Base-by-base conservation (phyloP, 2,888 invertebrate genomes). In the Brenthis ino region DNA sequence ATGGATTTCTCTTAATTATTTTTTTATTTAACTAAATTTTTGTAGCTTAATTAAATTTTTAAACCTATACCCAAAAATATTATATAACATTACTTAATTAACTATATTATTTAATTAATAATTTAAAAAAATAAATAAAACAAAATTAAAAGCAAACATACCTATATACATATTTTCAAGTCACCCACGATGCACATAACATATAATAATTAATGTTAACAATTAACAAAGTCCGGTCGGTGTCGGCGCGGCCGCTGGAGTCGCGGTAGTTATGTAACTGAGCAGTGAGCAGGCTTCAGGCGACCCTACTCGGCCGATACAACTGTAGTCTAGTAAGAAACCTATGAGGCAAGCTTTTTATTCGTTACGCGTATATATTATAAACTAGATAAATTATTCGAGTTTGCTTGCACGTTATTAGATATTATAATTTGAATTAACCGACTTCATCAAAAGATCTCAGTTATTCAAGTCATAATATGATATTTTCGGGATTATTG, bases 131-230 rank as follows among this genome's bases (percentile, higher is more conserved):
- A 33, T 28, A 53, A 37, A 13, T 37, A 16, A 12, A 3, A 51
- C 16, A 0, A 37, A 43, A 37, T 20, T 6, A 55, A 1, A 72
- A 55, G 50, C 50, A 58, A 72, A 78, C 79, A 68, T 67, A 79
- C 79, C 78, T 14, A 75, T 65, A 69, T 72, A 67, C 78, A 80
- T 80, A 61, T 67, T 72, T 72, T 69, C 64, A 58, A 37, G 43
- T 47, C 37, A 12, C 51, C 6, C 33, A 55, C 63, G 57, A 64
- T 57, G 50, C 37, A 60, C 70, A 66, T 66, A 37, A 67, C 67
- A 74, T 28, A 50, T 53, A 64, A 56, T 68, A 64, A 55, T 28
- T 28, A 48, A 48, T 28, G 28, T 48, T 58, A 58, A 24, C n/a
- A 33, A 51, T 56, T 55, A 50, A 61, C 14, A 51, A 55, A 16